These are phyloP conservation scores for Zapornia atra DNA, from an alignment of 2,113 vertebrate species.

Conservation along the genomic window DNA sequence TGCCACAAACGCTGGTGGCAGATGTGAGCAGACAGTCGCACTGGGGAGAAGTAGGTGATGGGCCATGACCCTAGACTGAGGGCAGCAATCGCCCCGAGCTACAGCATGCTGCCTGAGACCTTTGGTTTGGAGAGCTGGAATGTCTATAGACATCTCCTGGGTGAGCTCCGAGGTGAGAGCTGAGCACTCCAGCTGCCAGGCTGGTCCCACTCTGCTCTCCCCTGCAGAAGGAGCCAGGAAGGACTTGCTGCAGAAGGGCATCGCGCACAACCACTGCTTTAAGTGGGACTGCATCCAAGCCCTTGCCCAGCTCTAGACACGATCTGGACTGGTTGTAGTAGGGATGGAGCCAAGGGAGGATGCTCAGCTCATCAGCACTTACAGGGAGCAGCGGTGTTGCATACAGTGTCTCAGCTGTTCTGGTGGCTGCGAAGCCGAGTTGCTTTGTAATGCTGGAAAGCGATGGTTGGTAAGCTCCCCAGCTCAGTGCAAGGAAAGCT, in stretches of 20 bases:
- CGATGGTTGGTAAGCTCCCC: not conserved
- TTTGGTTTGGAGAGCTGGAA: not conserved
- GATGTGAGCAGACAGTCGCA: accelerated
- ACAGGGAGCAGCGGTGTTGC: not conserved
- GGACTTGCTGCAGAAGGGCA: not conserved
- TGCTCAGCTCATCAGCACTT: not conserved
- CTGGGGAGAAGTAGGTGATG: not conserved
- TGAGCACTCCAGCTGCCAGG: not conserved
- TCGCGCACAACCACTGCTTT: accelerated
- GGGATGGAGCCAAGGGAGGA: not conserved
- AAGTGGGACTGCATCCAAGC: not conserved
- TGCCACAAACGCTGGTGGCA: not conserved
- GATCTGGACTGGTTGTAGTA: not conserved
- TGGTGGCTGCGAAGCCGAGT: accelerated
- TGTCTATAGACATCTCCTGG: not conserved
- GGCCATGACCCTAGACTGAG: not conserved
- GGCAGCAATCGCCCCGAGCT: not conserved
- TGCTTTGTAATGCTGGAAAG: not conserved
- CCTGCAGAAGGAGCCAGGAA: accelerated
- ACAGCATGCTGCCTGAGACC: not conserved
- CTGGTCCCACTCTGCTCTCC: accelerated
- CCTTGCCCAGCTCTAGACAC: not conserved
- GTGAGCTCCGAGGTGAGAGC: not conserved
- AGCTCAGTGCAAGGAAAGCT: not conserved
- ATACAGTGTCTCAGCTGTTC: not conserved